Conservation (phyloP, 1,140 invertebrate species). For the Asobara japonica region DNA sequence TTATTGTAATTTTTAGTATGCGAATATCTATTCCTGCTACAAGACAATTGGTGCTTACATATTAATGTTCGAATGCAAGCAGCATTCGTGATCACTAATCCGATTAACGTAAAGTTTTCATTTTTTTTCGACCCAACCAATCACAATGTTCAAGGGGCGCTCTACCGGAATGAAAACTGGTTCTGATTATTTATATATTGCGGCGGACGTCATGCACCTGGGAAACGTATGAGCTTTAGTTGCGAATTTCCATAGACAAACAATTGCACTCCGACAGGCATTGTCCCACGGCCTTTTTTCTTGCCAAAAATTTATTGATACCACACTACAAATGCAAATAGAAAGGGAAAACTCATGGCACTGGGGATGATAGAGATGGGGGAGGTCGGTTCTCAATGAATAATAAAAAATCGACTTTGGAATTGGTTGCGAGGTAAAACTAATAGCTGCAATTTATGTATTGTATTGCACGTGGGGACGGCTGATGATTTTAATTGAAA, state of each 20-base stretch:
- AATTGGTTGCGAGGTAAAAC: neutral
- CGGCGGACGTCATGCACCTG: constrained; percentile 15
- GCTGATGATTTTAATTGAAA: neutral
- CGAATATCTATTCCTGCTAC: neutral
- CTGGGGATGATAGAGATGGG: neutral
- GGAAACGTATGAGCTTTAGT: constrained; percentile 2
- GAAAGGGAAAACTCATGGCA: neutral
- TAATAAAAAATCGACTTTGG: constrained; percentile 3
- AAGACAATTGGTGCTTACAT: neutral
- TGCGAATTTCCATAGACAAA: constrained; percentile 32
- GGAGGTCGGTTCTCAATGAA: neutral
- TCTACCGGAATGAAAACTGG: neutral
- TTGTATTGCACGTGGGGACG: neutral
- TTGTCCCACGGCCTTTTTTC: constrained; percentile 10
- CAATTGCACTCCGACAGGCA: constrained; percentile 23
- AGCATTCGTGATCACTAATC: neutral
- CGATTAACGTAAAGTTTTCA: neutral
- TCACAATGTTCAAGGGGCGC: neutral
- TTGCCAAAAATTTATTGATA: neutral
- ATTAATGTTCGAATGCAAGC: neutral
- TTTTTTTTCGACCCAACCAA: neutral
- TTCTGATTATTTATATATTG: constrained; percentile 30
- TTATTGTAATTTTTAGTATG: too few species aligned
- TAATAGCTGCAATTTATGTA: neutral
- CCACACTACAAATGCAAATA: constrained; percentile 10